These are phyloP conservation scores for Lanistes nyassanus DNA, from an alignment of 1,140 invertebrate genomes.

Conservation along the genomic window DNA sequence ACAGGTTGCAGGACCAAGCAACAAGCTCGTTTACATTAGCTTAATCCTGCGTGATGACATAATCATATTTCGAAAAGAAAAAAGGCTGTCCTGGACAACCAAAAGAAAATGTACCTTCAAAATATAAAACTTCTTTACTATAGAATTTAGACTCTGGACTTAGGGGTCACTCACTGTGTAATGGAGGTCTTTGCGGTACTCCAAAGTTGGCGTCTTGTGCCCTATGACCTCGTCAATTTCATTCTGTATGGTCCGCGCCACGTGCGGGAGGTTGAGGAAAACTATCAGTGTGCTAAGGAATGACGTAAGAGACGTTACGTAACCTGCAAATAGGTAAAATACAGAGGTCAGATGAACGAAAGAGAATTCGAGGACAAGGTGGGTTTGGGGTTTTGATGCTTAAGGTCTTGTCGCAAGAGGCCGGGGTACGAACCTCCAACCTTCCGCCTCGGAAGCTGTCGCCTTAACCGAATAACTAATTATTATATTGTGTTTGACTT, in stretches of 20 bases:
- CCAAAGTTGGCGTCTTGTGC: slow-evolving; percentile 14
- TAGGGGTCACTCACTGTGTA: slow-evolving; percentile 2
- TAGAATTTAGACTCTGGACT: background rate
- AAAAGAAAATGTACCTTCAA: background rate
- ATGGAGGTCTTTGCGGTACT: slow-evolving; percentile 17
- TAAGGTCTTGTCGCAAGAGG: too few species aligned
- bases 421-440: too few species aligned
- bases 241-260: slow-evolving; percentile 22
- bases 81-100: background rate
- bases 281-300: slow-evolving; percentile 15
- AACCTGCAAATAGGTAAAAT: slow-evolving; percentile 7
- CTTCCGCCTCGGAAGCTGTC: too few species aligned
- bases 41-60: too few species aligned
- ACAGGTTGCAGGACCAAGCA: too few species aligned
- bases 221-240: slow-evolving; percentile 17
- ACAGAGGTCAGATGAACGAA: too few species aligned
- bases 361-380: too few species aligned
- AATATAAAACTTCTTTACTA: background rate
- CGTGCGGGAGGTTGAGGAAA: slow-evolving; percentile 12
- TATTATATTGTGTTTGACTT: too few species aligned
- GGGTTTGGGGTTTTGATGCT: too few species aligned
- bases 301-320: slow-evolving; percentile 24
- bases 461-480: too few species aligned
- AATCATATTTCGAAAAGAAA: too few species aligned
- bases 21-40: too few species aligned